These are phyloP conservation scores for Hirundichthys speculiger DNA, from an alignment of 2,113 vertebrate genomes.

Conservation along the genomic window DNA sequence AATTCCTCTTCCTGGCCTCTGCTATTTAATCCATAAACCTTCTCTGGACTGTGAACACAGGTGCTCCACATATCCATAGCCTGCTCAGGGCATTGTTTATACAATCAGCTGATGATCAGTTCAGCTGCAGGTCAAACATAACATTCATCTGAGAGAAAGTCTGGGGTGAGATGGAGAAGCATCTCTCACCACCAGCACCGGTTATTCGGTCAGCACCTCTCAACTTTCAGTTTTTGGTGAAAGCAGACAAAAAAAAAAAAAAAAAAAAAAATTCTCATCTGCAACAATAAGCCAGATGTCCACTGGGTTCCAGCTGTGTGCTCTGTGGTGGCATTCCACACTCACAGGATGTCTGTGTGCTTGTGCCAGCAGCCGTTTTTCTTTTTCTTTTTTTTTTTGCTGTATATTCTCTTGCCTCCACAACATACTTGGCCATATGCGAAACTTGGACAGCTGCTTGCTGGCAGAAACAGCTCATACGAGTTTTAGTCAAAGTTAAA, in stretches of 20 bases:
- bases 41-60: constrained; percentile 57
- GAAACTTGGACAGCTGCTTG: constrained; percentile 43
- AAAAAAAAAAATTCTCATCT: constrained; percentile 26
- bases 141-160: constrained; percentile 38
- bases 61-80: constrained; percentile 47
- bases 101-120: constrained; percentile 66
- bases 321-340: constrained; percentile 54
- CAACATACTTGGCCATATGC: constrained; percentile 52
- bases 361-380: constrained; percentile 12
- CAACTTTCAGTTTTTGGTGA: constrained; percentile 14
- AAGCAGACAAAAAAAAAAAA: constrained; percentile 1
- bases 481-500: constrained; percentile 22
- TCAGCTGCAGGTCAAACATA: constrained; percentile 55
- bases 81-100: constrained; percentile 49
- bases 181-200: constrained; percentile 11
- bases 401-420: constrained; percentile 46
- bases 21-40: constrained; percentile 62
- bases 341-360: constrained; percentile 40
- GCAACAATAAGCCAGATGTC: constrained; percentile 57
- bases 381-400: constrained; percentile 7
- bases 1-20: constrained; percentile 32
- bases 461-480: constrained; percentile 14
- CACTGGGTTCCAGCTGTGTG: constrained; percentile 56
- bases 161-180: constrained; percentile 24
- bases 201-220: constrained; percentile 14